phyloP scores from a whole-genome alignment of 2,888 invertebrate genomes.

The Cordilura impudica region DNA sequence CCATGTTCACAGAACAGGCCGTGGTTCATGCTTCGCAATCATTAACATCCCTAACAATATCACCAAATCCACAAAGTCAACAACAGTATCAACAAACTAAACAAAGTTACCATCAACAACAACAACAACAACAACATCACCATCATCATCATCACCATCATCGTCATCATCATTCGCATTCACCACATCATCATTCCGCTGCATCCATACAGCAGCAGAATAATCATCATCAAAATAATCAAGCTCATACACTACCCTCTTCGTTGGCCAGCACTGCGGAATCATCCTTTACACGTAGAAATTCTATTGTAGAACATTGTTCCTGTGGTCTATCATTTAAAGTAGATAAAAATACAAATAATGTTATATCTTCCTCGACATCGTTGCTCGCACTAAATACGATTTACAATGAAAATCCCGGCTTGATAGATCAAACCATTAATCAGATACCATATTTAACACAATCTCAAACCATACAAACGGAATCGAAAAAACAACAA shows the following conservation, averaged over 20 bases:
- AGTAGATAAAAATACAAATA: conserved; percentile 64
- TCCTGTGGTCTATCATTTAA: conserved; percentile 73
- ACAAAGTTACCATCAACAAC: conserved; percentile 26
- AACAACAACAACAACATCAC: conserved; percentile 13
- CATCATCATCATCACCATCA: conserved; percentile 30
- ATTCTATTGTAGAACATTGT: conserved; percentile 70
- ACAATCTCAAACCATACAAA: conserved; percentile 31
- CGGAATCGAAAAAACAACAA: conserved; percentile 3
- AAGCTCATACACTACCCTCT: conserved; percentile 46
- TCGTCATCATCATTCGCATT: conserved; percentile 39
- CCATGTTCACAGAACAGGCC: conserved; percentile 72
- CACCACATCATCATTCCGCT: conserved; percentile 10
- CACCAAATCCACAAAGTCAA: conserved; percentile 35
- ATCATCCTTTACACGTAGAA: conserved; percentile 27
- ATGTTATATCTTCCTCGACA: conserved; percentile 47
- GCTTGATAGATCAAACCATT: conserved; percentile 37
- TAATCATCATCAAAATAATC: conserved; percentile 39
- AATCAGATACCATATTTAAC: conserved; percentile 24
- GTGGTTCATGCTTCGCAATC: conserved; percentile 69
- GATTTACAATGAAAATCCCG: conserved; percentile 49
- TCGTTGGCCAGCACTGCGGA: conserved; percentile 47
- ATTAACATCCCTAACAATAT: conserved; percentile 56
- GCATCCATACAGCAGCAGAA: conserved; percentile 21
- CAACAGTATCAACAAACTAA: conserved; percentile 19
- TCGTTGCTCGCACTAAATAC: conserved; percentile 50